Percentiles rank a stretch among this genome's conserved stretches.
Conservation (phyloP, 2,797 vertebrate genomes). For the Girardinus metallicus region DNA sequence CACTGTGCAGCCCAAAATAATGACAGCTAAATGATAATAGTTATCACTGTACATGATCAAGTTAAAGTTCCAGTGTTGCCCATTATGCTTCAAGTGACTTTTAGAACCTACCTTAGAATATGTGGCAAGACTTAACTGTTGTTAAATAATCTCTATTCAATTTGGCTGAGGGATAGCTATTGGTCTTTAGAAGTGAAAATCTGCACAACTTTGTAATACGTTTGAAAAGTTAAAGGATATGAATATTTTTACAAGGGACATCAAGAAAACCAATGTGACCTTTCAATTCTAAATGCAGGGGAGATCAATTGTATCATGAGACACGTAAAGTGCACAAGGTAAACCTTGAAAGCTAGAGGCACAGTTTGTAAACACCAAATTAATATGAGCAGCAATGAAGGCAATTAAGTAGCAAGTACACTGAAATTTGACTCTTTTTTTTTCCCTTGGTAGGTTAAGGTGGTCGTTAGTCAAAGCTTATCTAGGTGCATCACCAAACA, state of each 20-base stretch:
- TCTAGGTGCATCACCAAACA: not conserved
- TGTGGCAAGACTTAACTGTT: not conserved
- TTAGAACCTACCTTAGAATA: not conserved
- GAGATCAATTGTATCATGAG: conserved; percentile 12
- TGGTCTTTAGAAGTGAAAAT: not conserved
- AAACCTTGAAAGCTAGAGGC: conserved; percentile 23
- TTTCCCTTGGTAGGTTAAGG: not conserved
- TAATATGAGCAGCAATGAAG: not conserved
- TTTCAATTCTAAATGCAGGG: conserved; percentile 28
- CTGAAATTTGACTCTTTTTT: not conserved
- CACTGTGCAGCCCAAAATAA: too few relatives aligned
- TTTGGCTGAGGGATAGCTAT: not conserved
- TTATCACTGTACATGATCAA: not conserved
- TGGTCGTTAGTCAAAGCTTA: not conserved
- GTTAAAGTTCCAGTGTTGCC: not conserved
- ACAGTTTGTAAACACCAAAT: not conserved
- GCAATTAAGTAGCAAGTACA: not conserved
- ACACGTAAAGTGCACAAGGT: conserved; percentile 31
- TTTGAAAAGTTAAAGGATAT: not conserved
- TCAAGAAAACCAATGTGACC: not conserved
- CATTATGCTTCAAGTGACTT: not conserved
- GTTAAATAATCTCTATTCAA: not conserved
- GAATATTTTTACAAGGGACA: not conserved
- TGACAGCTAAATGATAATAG: too few relatives aligned
- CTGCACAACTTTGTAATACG: not conserved